Evolutionary conservation across 2,113 vertebrate genomes (phyloP).

Genomic region (Chitala chitala): DNA sequence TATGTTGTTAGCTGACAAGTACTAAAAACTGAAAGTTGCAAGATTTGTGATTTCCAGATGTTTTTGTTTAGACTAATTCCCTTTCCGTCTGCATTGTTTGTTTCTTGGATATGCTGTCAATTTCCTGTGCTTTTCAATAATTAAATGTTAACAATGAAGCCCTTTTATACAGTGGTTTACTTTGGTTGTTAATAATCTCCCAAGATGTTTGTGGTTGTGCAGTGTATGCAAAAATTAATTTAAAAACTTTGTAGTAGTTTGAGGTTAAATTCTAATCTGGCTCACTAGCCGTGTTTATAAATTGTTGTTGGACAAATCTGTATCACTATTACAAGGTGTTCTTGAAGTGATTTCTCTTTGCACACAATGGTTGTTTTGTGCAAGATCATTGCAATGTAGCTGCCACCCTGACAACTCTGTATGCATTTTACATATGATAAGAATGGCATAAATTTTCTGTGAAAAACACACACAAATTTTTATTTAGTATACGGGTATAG

Average conservation of each 20-base stretch:
- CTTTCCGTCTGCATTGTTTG: neutral
- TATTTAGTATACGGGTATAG: no score
- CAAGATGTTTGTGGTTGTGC: neutral
- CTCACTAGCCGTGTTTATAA: neutral
- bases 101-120: slow-evolving; percentile 18
- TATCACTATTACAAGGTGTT: no score
- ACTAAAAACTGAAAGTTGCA: neutral
- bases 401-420: no score
- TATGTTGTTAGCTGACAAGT: neutral
- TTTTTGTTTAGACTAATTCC: neutral
- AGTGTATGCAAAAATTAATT: slow-evolving; percentile 3
- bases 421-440: neutral
- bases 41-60: neutral
- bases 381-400: no score
- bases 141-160: neutral
- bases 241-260: neutral
- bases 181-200: neutral
- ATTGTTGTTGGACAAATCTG: no score
- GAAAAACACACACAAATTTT: no score
- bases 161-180: neutral
- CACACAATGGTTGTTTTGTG: no score
- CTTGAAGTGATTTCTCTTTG: no score
- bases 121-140: slow-evolving; percentile 30
- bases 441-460: neutral
- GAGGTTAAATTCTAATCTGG: neutral